A percentile compares a stretch with the other conserved stretches of the same genome.
Conservation (phyloP, 2,888 invertebrate genomes). For the Lepidocyrtinus sp. region DNA sequence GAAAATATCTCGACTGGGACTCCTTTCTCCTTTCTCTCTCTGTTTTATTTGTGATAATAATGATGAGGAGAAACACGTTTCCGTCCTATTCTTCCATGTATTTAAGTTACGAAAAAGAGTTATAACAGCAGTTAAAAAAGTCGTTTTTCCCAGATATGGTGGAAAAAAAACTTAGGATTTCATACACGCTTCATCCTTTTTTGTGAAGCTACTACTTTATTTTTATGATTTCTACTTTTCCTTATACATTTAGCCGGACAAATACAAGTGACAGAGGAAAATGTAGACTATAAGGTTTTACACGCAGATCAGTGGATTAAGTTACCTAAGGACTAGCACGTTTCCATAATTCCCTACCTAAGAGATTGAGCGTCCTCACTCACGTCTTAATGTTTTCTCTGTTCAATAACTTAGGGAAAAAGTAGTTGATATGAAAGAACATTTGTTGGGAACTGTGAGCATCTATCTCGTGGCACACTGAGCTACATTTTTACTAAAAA, state of each 20-base stretch:
- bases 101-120: slow-evolving; percentile 20
- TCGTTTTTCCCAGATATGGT: slow-evolving; percentile 12
- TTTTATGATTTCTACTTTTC: neutral
- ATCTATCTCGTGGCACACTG: neutral
- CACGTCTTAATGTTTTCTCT: slow-evolving; percentile 7
- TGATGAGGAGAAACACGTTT: slow-evolving; percentile 38
- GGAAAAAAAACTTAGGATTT: neutral
- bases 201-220: neutral
- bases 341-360: slow-evolving; percentile 19
- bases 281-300: slow-evolving; percentile 15
- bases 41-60: slow-evolving; percentile 2
- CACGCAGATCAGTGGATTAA: slow-evolving; percentile 27
- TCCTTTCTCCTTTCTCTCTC: slow-evolving; percentile 42
- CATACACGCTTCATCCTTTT: neutral
- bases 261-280: neutral
- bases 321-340: slow-evolving; percentile 13
- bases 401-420: neutral
- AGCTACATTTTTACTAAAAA: neutral
- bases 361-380: neutral
- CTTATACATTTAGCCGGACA: neutral
- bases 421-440: neutral
- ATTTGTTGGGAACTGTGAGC: neutral
- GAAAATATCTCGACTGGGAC: slow-evolving; percentile 40
- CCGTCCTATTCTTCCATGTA: slow-evolving; percentile 21
- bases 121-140: slow-evolving; percentile 47